phyloP scores from a whole-genome alignment of 2,797 vertebrate genomes.

The Chromobotia macracanthus region DNA sequence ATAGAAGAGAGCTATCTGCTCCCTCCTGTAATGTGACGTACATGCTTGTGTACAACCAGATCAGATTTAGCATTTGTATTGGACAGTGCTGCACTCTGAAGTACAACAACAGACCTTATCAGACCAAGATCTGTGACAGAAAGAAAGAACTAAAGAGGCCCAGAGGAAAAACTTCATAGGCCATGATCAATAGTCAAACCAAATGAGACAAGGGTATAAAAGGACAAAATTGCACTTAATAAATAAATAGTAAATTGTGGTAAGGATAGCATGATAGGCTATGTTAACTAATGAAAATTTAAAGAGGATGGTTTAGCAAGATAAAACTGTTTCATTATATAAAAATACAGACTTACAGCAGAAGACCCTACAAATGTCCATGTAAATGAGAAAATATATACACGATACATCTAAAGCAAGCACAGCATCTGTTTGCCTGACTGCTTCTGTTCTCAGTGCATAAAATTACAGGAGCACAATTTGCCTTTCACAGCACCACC shows the following conservation, averaged over 20 bases:
- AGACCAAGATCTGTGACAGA: background rate
- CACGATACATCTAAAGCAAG: background rate
- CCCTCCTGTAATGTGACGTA: background rate
- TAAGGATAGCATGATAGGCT: background rate
- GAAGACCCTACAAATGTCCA: background rate
- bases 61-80: constrained; percentile 33
- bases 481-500: background rate
- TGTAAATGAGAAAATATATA: background rate
- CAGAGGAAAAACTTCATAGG: constrained; percentile 25
- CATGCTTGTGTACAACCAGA: background rate
- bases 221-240: background rate
- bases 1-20: background rate
- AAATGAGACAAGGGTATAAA: constrained; percentile 25
- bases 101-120: constrained; percentile 38
- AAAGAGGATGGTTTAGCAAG: background rate
- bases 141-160: constrained; percentile 40
- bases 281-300: constrained; percentile 11
- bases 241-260: background rate
- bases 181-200: constrained; percentile 18
- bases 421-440: background rate
- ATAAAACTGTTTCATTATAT: constrained; percentile 10
- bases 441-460: background rate
- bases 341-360: background rate
- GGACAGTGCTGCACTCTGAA: constrained; percentile 20
- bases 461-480: background rate